Percentiles rank a stretch among this genome's conserved stretches.
phyloP scores from a whole-genome alignment of 2,888 invertebrate species.

The Drosophila ezoana region DNA sequence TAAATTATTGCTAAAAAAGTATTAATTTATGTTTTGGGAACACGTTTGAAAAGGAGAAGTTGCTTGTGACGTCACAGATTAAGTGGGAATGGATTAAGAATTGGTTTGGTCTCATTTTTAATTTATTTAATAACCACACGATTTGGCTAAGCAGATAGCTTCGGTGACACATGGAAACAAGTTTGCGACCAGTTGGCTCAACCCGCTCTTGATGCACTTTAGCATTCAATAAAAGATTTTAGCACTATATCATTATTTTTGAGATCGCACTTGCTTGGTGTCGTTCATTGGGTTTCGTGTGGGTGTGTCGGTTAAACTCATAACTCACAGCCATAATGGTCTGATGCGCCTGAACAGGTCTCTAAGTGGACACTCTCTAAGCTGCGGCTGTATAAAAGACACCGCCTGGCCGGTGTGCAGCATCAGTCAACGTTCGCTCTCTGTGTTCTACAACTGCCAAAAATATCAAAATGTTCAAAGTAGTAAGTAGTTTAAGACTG shows the following conservation, averaged over 20 bases:
- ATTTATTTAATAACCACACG: conserved; percentile 25
- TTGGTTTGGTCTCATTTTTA: conserved; percentile 29
- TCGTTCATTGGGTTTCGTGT: conserved; percentile 10
- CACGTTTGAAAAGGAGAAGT: conserved; percentile 1
- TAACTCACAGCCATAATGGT: conserved; percentile 33
- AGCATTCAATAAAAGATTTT: conserved; percentile 35
- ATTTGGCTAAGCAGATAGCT: conserved; percentile 17
- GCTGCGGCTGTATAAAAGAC: conserved; percentile 58
- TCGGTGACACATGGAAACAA: conserved; percentile 26
- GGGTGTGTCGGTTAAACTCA: conserved; percentile 26
- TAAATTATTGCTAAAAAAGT: background rate
- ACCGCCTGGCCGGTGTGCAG: conserved; percentile 1
- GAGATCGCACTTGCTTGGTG: conserved; percentile 11
- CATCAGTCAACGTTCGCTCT: conserved; percentile 65
- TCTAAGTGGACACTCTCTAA: background rate
- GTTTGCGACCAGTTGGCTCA: conserved; percentile 9
- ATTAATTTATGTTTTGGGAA: conserved; percentile 5
- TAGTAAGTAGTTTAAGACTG: conserved; percentile 51
- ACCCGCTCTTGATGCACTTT: conserved; percentile 36
- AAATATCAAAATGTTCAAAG: conserved; percentile 66
- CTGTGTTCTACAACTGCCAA: conserved; percentile 39
- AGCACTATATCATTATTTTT: conserved; percentile 28
- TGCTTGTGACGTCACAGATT: conserved; percentile 18
- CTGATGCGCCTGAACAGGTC: conserved; percentile 31
- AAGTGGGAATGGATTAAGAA: conserved; percentile 8